Conservation (phyloP, 2,888 invertebrate genomes). For the Siphlonurus alternatus region DNA sequence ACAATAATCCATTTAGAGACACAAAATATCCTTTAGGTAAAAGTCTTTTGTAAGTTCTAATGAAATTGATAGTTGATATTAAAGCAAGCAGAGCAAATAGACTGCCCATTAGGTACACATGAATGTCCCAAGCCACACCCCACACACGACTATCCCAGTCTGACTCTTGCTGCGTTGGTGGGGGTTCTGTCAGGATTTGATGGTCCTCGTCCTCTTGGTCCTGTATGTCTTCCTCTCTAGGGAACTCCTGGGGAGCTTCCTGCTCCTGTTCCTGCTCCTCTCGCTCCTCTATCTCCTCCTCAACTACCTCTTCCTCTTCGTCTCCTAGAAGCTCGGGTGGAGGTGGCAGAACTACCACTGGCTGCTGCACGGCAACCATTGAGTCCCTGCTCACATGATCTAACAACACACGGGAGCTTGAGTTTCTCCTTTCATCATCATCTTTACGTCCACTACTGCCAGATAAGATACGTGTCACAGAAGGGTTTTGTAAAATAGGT, state of each 20-base stretch:
- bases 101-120: constrained; percentile 73
- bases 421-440: constrained; percentile 7
- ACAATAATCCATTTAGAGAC: constrained; percentile 64
- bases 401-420: background rate
- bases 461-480: constrained; percentile 67
- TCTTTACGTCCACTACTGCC: constrained; percentile 51
- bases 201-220: background rate
- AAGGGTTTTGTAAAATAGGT: constrained; percentile 57
- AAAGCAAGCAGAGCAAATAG: constrained; percentile 70
- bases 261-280: constrained; percentile 12
- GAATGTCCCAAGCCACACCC: constrained; percentile 81
- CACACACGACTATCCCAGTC: constrained; percentile 27
- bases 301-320: constrained; percentile 15
- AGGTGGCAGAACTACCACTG: constrained; percentile 8
- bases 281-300: constrained; percentile 17
- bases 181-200: background rate
- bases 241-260: constrained; percentile 13
- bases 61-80: constrained; percentile 58
- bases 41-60: constrained; percentile 55
- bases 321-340: constrained; percentile 10
- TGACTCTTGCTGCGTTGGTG: background rate
- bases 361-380: constrained; percentile 6
- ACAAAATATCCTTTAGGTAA: constrained; percentile 79
- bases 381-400: constrained; percentile 7
- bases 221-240: constrained; percentile 18